Evolutionary conservation across 2,888 invertebrate genomes (phyloP).

Genomic region (Drosophila paranaensis): DNA sequence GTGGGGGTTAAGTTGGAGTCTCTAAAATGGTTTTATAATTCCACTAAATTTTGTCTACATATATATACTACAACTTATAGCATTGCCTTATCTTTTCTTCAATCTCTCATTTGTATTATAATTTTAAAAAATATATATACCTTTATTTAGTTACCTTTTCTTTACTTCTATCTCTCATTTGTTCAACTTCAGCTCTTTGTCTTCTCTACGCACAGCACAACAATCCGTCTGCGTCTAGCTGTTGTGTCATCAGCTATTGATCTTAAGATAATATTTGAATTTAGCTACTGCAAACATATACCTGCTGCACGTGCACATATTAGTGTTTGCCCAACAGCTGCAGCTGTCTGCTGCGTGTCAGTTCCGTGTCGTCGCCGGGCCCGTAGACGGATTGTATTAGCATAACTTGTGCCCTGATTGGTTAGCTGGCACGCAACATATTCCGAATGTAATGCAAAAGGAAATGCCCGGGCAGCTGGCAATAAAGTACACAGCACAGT

Average conservation of each 20-base stretch:
- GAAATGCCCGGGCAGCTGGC: conserved; percentile 19
- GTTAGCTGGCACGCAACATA: background rate
- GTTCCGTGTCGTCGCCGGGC: background rate
- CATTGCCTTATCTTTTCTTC: too few relatives aligned
- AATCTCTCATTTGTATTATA: too few relatives aligned
- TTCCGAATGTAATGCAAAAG: conserved; percentile 1
- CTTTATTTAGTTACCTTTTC: too few relatives aligned
- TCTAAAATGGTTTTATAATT: too few relatives aligned
- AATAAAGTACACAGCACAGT: conserved; percentile 28
- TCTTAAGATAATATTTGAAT: conserved; percentile 8
- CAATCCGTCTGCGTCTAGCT: background rate
- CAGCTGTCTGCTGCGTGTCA: background rate
- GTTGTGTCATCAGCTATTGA: conserved; percentile 5
- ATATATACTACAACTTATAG: too few relatives aligned
- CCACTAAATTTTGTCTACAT: too few relatives aligned
- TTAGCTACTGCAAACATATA: background rate
- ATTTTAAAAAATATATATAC: too few relatives aligned
- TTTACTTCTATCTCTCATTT: too few relatives aligned
- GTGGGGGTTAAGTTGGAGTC: too few relatives aligned
- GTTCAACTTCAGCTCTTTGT: too few relatives aligned
- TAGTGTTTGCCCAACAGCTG: conserved; percentile 5
- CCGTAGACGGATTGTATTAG: background rate
- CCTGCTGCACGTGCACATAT: background rate
- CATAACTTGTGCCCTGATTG: background rate
- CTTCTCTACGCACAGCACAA: background rate